Evolutionary conservation across 2,797 vertebrate species (phyloP).

Genomic region (Phataginus tetradactyla): DNA sequence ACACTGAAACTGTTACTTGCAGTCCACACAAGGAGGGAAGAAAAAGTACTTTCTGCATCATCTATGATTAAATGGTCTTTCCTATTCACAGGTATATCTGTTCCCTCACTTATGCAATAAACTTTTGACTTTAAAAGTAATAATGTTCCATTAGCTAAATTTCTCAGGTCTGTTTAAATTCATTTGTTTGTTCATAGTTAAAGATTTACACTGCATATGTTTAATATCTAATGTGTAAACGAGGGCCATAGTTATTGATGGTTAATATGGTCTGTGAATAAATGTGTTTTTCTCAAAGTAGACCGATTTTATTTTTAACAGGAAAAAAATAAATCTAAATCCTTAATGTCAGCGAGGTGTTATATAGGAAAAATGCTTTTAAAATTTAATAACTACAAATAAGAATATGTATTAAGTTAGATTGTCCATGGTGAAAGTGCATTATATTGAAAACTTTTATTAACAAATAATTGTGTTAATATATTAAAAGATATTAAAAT

Average conservation of each 20-base stretch:
- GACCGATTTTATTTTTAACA: conserved; percentile 71
- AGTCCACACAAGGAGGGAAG: not conserved
- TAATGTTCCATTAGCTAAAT: conserved; percentile 69
- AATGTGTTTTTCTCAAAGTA: conserved; percentile 80
- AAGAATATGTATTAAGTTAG: conserved; percentile 72
- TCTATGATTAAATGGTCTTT: conserved; percentile 61
- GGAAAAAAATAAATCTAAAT: conserved; percentile 67
- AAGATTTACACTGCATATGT: conserved; percentile 80
- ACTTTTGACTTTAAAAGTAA: conserved; percentile 69
- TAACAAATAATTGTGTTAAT: conserved; percentile 50
- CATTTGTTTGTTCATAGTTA: conserved; percentile 67
- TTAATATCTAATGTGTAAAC: conserved; percentile 82
- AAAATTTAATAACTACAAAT: conserved; percentile 84
- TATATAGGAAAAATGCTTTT: conserved; percentile 81
- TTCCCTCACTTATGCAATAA: conserved; percentile 24
- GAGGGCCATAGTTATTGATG: conserved; percentile 81
- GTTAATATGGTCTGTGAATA: conserved; percentile 78
- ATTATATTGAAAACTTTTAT: conserved; percentile 74
- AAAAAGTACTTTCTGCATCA: conserved; percentile 24
- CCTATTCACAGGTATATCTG: conserved; percentile 49
- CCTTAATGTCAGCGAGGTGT: conserved; percentile 75
- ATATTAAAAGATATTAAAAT: conserved; percentile 67
- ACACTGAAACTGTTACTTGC: conserved; percentile 29
- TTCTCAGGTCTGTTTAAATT: conserved; percentile 63
- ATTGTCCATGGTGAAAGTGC: conserved; percentile 70